Conservation (phyloP, 1,140 invertebrate species). For the Neodiprion fabricii region DNA sequence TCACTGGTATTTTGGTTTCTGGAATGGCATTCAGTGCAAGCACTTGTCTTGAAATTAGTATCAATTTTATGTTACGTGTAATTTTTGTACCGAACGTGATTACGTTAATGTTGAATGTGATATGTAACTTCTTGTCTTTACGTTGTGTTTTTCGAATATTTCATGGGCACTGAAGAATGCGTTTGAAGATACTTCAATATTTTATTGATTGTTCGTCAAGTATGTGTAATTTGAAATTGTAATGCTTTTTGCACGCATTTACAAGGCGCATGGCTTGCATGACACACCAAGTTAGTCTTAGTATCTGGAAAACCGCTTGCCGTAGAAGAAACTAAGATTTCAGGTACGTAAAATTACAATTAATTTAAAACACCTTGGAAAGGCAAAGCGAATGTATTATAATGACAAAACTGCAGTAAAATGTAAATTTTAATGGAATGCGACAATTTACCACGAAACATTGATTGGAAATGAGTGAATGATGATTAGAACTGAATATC, state of each 20-base stretch:
- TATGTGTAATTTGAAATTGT: not conserved
- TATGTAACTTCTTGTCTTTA: not conserved
- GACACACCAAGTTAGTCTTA: slow-evolving; percentile 25
- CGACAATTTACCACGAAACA: not conserved
- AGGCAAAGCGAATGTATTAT: not conserved
- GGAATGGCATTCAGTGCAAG: not conserved
- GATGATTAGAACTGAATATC: not conserved
- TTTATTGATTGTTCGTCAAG: too few relatives aligned
- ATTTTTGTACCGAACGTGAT: too few relatives aligned
- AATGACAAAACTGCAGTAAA: not conserved
- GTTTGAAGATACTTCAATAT: not conserved
- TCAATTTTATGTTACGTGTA: too few relatives aligned
- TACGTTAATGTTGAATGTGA: not conserved
- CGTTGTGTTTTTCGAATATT: not conserved
- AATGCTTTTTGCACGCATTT: not conserved
- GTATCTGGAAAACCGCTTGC: slow-evolving; percentile 13
- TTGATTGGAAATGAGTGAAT: not conserved
- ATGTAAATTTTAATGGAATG: not conserved
- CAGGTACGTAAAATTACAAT: not conserved
- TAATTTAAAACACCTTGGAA: not conserved
- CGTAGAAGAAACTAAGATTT: not conserved
- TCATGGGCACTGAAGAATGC: not conserved
- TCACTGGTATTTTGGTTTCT: not conserved
- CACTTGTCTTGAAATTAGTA: not conserved
- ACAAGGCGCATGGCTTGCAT: slow-evolving; percentile 20